These are phyloP conservation scores for Polyergus mexicanus DNA, from an alignment of 1,140 invertebrate genomes.

Conservation along the genomic window DNA sequence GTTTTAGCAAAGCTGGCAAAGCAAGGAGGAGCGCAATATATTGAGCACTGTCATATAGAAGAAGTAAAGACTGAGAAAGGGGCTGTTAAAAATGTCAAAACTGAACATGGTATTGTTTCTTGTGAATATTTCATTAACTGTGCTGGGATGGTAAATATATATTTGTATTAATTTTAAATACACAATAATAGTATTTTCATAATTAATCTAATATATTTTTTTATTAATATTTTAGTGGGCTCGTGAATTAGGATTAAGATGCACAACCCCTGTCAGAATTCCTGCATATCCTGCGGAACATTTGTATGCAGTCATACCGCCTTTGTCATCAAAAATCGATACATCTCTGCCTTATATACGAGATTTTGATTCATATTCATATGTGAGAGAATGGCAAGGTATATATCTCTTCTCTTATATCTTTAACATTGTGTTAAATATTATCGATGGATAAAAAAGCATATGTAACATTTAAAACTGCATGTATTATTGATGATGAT, in stretches of 20 bases:
- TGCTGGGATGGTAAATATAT: conserved; percentile 89
- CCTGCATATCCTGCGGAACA: conserved; percentile 91
- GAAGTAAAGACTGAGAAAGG: conserved; percentile 88
- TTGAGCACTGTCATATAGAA: conserved; percentile 88
- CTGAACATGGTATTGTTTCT: conserved; percentile 88
- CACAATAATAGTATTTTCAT: background rate
- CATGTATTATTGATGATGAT: background rate
- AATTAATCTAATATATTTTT: conserved; percentile 27
- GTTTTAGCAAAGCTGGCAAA: conserved; percentile 88
- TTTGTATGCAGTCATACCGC: conserved; percentile 89
- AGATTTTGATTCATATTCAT: conserved; percentile 91
- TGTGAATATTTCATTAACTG: conserved; percentile 93
- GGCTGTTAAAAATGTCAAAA: conserved; percentile 88
- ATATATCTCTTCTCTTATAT: conserved; percentile 20
- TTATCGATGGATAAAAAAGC: background rate
- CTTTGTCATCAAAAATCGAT: conserved; percentile 79
- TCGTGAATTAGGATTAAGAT: conserved; percentile 89
- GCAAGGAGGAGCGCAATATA: conserved; percentile 88
- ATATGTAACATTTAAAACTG: background rate
- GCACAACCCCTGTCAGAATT: conserved; percentile 89
- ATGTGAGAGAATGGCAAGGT: conserved; percentile 87
- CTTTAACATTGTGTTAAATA: background rate
- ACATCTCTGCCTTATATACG: conserved; percentile 87
- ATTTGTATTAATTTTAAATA: background rate
- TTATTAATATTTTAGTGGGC: conserved; percentile 87